These are phyloP conservation scores for Epizoanthus scotinus DNA, from an alignment of 92 coral and sea anemone genomes.

Conservation along the genomic window DNA sequence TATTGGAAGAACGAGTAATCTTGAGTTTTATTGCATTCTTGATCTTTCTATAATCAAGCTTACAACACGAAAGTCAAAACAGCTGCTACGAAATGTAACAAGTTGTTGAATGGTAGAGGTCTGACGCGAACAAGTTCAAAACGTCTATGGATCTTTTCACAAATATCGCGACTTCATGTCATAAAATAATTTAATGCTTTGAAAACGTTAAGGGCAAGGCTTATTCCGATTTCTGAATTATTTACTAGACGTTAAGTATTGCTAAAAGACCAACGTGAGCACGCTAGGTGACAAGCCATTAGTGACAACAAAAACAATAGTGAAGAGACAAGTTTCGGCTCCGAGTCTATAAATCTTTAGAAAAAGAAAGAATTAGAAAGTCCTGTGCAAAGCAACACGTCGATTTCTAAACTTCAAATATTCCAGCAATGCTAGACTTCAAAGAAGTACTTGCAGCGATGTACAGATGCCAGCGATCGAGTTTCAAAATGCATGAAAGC, in stretches of 20 bases:
- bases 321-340: not conserved
- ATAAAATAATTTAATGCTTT: not conserved
- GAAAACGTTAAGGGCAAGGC: not conserved
- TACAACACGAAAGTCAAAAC: too few species aligned
- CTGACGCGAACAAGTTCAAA: not conserved
- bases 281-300: conserved; percentile 2
- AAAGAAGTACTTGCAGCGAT: conserved; percentile 16
- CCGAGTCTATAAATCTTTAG: conserved; percentile 1
- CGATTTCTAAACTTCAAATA: not conserved
- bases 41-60: too few species aligned
- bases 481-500: conserved; percentile 37
- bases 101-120: not conserved
- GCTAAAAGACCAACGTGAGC: conserved; percentile 24
- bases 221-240: not conserved
- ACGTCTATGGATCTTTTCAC: not conserved
- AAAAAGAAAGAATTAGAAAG: conserved; percentile 5
- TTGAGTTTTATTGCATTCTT: too few species aligned
- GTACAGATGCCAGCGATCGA: conserved; percentile 32
- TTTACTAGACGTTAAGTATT: not conserved
- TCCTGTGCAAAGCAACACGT: not conserved
- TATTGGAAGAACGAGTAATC: too few species aligned
- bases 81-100: not conserved
- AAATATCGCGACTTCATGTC: not conserved
- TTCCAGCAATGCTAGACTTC: not conserved
- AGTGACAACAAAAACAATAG: conserved; percentile 28